phyloP scores from a whole-genome alignment of 1,140 invertebrate genomes.

The Pseudoatta argentina region DNA sequence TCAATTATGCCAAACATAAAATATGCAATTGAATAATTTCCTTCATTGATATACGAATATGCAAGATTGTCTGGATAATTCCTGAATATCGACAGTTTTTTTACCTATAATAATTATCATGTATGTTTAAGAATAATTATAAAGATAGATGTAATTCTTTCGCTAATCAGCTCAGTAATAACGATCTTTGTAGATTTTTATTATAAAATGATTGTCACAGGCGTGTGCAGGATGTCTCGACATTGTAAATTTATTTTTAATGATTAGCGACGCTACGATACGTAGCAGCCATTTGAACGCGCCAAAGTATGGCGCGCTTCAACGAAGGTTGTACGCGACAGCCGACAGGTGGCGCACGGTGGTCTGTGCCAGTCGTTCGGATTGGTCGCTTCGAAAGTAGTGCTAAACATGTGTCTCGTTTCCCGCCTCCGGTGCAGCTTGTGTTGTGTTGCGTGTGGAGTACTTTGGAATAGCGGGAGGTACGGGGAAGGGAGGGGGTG shows the following conservation, averaged over 20 bases:
- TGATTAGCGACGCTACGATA: neutral
- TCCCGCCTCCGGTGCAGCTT: slow-evolving; percentile 75
- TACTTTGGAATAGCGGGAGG: neutral
- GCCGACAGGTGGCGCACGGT: slow-evolving; percentile 52
- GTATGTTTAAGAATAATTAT: neutral
- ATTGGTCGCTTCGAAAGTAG: slow-evolving; percentile 83
- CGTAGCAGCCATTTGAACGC: neutral
- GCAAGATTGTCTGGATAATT: too few species aligned
- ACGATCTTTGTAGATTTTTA: neutral
- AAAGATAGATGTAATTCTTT: neutral
- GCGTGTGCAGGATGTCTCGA: neutral
- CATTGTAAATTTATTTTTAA: neutral
- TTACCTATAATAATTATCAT: too few species aligned
- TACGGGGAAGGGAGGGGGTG: neutral
- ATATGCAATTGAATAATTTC: too few species aligned
- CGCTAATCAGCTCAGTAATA: neutral
- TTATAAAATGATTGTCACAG: neutral
- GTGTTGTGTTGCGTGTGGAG: slow-evolving; percentile 79
- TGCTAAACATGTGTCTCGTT: slow-evolving; percentile 82
- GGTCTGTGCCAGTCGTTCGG: slow-evolving; percentile 35
- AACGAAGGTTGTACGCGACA: neutral
- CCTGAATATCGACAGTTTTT: neutral
- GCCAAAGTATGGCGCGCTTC: slow-evolving; percentile 58
- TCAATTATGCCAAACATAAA: too few species aligned
- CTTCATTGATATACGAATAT: too few species aligned